Conservation (phyloP, 1,140 invertebrate species). For the Tribolium madens region DNA sequence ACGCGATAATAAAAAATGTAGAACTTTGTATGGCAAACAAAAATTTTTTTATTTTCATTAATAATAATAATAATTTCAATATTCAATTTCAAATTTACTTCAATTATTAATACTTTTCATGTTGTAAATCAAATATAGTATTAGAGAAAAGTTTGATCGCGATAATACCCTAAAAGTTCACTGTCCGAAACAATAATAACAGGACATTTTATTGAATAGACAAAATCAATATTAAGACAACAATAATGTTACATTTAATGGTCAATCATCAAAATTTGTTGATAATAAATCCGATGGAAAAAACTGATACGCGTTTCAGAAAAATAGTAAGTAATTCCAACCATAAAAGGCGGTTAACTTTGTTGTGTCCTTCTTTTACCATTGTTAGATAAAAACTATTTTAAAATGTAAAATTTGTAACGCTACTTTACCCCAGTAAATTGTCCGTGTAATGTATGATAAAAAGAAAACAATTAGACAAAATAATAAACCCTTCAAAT, state of each 20-base stretch:
- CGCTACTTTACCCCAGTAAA: not conserved
- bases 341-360: no score
- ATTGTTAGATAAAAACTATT: not conserved
- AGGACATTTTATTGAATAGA: not conserved
- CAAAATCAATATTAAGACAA: constrained; percentile 13
- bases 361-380: not conserved
- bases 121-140: not conserved
- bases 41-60: no score
- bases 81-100: no score
- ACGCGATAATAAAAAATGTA: no score
- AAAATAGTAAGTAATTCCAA: no score
- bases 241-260: not conserved
- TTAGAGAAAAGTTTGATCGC: not conserved
- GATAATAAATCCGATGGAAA: not conserved
- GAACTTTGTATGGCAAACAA: no score
- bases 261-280: not conserved
- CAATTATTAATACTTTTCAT: not conserved
- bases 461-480: not conserved
- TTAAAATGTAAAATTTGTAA: not conserved
- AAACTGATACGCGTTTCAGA: not conserved
- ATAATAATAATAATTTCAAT: no score
- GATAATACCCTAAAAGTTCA: not conserved
- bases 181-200: not conserved
- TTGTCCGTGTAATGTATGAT: not conserved
- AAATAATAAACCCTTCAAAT: no score